Conservation (phyloP, 2,797 vertebrate species). For the Eutrigla gurnardus region DNA sequence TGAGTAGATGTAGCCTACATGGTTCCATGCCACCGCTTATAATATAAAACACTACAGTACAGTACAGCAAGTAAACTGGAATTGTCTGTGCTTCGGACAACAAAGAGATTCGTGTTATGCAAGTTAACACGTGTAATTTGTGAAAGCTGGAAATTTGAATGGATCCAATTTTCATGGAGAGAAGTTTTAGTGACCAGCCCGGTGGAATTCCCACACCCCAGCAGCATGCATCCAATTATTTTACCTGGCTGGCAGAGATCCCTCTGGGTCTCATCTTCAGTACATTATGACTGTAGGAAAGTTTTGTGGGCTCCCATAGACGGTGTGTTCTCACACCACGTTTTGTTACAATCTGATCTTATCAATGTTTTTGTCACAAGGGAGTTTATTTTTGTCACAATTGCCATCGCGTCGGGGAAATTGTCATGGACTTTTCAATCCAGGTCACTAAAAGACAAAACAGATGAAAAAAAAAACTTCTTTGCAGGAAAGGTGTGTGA, state of each 20-base stretch:
- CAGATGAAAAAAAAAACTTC: not conserved
- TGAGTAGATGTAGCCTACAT: not conserved
- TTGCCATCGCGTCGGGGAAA: constrained; percentile 7
- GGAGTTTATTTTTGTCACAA: not conserved
- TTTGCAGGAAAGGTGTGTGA: not conserved
- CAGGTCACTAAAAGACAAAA: not conserved
- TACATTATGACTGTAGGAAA: not conserved
- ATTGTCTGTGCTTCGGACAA: not conserved
- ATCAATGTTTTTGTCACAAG: not conserved
- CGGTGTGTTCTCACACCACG: not conserved
- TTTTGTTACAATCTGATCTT: not conserved
- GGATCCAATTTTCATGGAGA: not conserved
- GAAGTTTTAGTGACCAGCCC: not conserved
- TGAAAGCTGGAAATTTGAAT: constrained; percentile 10
- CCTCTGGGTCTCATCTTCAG: too few relatives aligned
- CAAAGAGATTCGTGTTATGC: not conserved
- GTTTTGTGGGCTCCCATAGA: constrained; percentile 23
- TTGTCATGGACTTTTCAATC: not conserved
- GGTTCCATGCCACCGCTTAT: not conserved
- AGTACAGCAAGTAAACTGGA: not conserved
- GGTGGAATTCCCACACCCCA: constrained; percentile 30
- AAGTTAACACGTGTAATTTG: not conserved
- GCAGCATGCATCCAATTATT: not conserved
- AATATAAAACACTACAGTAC: too few relatives aligned
- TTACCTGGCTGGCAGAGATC: not conserved